phyloP scores from a whole-genome alignment of 2,888 invertebrate species.

The Rhingia campestris region DNA sequence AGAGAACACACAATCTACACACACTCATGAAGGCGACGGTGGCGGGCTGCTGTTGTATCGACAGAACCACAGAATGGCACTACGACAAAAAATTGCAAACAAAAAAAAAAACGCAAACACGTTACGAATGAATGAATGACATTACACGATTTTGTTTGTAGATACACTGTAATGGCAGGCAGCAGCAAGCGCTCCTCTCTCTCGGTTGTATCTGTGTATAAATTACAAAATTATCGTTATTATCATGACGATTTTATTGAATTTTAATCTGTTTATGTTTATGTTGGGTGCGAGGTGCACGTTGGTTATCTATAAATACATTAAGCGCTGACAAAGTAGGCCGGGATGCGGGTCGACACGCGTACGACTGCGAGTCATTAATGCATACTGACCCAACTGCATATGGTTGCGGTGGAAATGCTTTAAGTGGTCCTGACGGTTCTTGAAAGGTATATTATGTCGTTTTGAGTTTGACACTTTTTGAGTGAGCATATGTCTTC shows the following conservation, averaged over 20 bases:
- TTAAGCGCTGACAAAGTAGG: no score
- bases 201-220: conserved; percentile 73
- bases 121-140: conserved; percentile 73
- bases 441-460: no score
- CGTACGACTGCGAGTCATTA: no score
- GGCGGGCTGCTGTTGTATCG: conserved; percentile 40
- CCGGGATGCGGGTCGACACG: no score
- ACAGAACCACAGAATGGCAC: conserved; percentile 61
- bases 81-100: background rate
- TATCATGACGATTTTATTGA: conserved; percentile 81
- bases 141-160: conserved; percentile 72
- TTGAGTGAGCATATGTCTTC: no score
- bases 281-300: conserved; percentile 45
- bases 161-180: conserved; percentile 57
- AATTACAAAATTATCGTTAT: conserved; percentile 81
- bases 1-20: conserved; percentile 52
- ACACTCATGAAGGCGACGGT: conserved; percentile 14
- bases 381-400: no score
- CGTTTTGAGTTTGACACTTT: no score
- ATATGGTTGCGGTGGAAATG: no score
- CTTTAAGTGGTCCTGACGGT: no score
- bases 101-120: conserved; percentile 54
- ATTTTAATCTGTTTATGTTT: conserved; percentile 77
- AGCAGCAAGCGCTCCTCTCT: background rate
- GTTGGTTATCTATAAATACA: background rate